Percentiles rank a stretch among this genome's conserved stretches.
Conservation (phyloP, 2,888 invertebrate species). For the Eubasilissa splendida region DNA sequence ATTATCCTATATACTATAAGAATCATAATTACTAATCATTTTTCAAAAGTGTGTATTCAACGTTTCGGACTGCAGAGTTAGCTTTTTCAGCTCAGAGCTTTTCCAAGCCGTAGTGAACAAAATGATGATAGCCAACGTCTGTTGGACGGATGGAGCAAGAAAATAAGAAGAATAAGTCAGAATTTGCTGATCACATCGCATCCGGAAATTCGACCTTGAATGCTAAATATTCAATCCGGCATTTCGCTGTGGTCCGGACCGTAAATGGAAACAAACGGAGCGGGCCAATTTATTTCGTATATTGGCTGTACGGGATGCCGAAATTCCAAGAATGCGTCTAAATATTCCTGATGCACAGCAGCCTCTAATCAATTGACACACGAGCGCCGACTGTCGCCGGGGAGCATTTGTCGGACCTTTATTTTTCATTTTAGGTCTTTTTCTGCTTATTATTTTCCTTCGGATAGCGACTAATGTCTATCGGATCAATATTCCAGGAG, state of each 20-base stretch:
- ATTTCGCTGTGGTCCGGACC: neutral
- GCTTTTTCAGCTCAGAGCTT: too few species aligned
- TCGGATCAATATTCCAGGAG: neutral
- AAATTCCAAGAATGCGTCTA: conserved; percentile 33
- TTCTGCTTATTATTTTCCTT: conserved; percentile 5
- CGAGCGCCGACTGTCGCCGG: conserved; percentile 12
- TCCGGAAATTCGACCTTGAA: too few species aligned
- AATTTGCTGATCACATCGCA: too few species aligned
- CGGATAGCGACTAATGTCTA: conserved; percentile 19
- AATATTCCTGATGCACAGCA: conserved; percentile 3
- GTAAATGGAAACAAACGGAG: neutral
- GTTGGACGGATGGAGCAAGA: too few species aligned
- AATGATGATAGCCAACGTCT: too few species aligned
- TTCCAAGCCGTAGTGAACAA: too few species aligned
- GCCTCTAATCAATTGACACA: conserved; percentile 42
- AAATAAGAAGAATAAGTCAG: too few species aligned
- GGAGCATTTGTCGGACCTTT: neutral
- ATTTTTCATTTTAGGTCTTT: neutral
- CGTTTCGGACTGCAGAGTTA: too few species aligned
- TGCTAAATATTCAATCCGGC: too few species aligned
- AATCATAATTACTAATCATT: too few species aligned
- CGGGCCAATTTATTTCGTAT: conserved; percentile 12
- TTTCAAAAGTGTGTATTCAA: too few species aligned
- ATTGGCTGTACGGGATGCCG: neutral
- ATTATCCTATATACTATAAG: too few species aligned